Base-by-base conservation (phyloP, 2,888 invertebrate genomes). In the Xylophagus ater region DNA sequence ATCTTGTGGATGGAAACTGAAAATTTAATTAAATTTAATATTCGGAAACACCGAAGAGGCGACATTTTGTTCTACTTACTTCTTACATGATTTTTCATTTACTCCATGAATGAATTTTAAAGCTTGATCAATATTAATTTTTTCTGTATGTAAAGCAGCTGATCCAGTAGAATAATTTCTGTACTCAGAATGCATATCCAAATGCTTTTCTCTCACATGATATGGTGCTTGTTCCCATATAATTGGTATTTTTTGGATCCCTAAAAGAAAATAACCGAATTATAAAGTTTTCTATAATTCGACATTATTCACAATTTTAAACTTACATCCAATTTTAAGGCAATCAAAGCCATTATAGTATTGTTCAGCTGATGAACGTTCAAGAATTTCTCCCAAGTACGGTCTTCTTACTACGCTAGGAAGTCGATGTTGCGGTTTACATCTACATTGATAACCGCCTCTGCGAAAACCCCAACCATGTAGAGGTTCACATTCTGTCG, bases 381-480 rank as follows among this genome's bases (percentile, higher is more conserved):
- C 96, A 10, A 97, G 71, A 44, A 96, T 79, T 71, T 93, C 90
- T 0, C 96, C 96, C 18, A 92, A 72, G 68, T 82, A 96, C 0
- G 96, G 93, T 37, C 90, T 74, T 37, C 93, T 73, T 20, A 89
- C 88, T 41, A 84, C 76, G 52, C 80, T 77, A 0, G 96, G 96
- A 50, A 92, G 70, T 37, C 96, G 74, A 62, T 69, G 83, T 1
- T 92, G 88, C 0, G 96, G 93, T 53, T 76, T 74, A 65, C 97
- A 97, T 47, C 90, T 75, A 58, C 92, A 93, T 57, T 92, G 90
- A 66, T 93, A 96, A 6, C 92, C 94, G 35, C 96, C 96, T 54
- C 96, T 74, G 37, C 93, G 73, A 63, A 88, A 93, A 28, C 96
- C 96, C 84, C 87, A 97, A 4, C 96, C 96, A 59, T 92, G 82